Conservation (phyloP, 1,140 invertebrate genomes). For the Cepaea nemoralis region DNA sequence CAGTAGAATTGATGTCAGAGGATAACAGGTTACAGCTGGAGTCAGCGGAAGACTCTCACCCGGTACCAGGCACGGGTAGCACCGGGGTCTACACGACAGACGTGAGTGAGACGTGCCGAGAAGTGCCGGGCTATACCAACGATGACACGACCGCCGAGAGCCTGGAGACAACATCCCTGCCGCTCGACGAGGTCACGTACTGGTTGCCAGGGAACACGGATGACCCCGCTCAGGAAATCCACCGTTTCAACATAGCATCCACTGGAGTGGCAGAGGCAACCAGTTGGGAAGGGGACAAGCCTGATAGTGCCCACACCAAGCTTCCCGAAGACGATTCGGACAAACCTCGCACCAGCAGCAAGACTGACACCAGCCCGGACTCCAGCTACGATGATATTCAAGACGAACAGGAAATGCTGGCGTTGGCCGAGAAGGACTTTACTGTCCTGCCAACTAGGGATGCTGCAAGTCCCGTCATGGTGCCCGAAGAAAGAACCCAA, state of each 20-base stretch:
- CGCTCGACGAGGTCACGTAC: not conserved
- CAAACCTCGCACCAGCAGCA: too few relatives aligned
- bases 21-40: too few relatives aligned
- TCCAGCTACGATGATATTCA: not conserved
- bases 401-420: not conserved
- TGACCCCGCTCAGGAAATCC: not conserved
- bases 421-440: conserved; percentile 13
- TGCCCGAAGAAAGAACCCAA: not conserved
- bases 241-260: not conserved
- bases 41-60: not conserved
- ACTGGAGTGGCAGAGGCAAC: not conserved
- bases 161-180: not conserved
- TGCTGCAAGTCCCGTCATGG: not conserved
- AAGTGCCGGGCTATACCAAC: not conserved
- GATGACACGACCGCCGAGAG: not conserved
- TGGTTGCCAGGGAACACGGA: not conserved
- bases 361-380: not conserved
- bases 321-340: not conserved
- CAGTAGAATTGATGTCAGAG: too few relatives aligned
- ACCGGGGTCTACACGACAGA: not conserved
- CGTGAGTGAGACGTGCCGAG: not conserved
- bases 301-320: not conserved
- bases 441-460: not conserved
- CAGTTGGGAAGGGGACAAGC: not conserved
- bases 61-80: not conserved